Conservation (phyloP, 1,140 invertebrate genomes). For the Listronotus bonariensis region DNA sequence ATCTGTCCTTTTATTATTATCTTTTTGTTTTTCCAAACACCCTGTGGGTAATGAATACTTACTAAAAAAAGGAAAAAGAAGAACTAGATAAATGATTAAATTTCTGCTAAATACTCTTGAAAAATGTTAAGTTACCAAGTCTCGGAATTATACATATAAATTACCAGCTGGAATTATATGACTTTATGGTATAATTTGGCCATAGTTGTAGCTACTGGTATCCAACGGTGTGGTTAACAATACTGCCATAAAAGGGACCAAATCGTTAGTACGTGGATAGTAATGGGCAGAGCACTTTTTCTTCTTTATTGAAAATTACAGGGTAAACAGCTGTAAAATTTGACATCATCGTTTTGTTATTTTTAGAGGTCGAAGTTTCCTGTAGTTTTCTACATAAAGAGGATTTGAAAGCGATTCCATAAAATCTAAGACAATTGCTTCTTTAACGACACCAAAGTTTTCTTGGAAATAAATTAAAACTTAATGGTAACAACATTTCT, state of each 20-base stretch:
- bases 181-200: slow-evolving; percentile 26
- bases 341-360: slow-evolving; percentile 31
- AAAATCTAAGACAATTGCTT: too few relatives aligned
- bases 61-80: too few relatives aligned
- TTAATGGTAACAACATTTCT: too few relatives aligned
- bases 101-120: too few relatives aligned
- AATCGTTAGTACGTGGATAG: slow-evolving; percentile 32
- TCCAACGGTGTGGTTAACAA: slow-evolving; percentile 19
- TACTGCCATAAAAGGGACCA: slow-evolving; percentile 20
- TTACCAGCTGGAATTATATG: slow-evolving; percentile 23
- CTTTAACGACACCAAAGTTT: too few relatives aligned
- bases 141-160: slow-evolving; percentile 18
- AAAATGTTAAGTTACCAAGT: background rate
- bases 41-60: too few relatives aligned
- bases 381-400: background rate
- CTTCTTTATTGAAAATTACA: slow-evolving; percentile 18
- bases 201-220: slow-evolving; percentile 18
- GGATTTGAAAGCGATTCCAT: too few relatives aligned
- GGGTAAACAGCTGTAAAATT: slow-evolving; percentile 33
- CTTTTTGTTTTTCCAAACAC: too few relatives aligned
- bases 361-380: slow-evolving; percentile 13
- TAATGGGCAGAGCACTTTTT: slow-evolving; percentile 21
- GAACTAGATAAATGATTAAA: too few relatives aligned
- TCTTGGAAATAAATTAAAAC: too few relatives aligned
- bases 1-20: too few relatives aligned